Base-by-base conservation (phyloP, 2,888 invertebrate genomes). In the Drosophila bunnanda region DNA sequence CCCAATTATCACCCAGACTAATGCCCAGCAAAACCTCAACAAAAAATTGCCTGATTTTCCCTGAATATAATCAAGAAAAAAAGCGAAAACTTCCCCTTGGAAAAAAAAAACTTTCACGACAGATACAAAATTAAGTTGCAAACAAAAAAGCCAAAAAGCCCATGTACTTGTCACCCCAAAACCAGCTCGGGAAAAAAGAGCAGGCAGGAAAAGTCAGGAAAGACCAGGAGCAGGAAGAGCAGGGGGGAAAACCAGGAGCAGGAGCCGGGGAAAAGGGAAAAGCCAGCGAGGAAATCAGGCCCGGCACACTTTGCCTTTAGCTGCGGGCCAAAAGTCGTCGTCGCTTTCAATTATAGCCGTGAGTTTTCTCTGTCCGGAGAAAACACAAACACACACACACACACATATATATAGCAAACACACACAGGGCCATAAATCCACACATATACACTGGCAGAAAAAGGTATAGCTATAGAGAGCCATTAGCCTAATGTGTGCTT, bases 401-500 rank as follows among this genome's bases (percentile, higher is more conserved):
- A 8, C 41, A 41, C 20, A 41, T 12, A 20, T 5, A 41, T 15
- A 15, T 50, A 46, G 25, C 44, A 25, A 28, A n/a, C 50, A 52
- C 38, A 55, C n/a, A 36, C 55, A n/a, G 57, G 54, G 28, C 62
- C n/a, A 36, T 46, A 38, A 61, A 68, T 20, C 30, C 59, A 61
- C 50, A 50, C 39, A 59, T 41, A 70, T 46, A 61, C 36, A 66
- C 48, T 56, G 52, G 34, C 60, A 54, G 32, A 60, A 44, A 55
- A 41, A 56, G 10, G 34, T n/a, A 52, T 20, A 55, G 30, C n/a
- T 38, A 50, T 28, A 41, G 36, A 80, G 46, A 79, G 62, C 89
- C 86, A 87, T 87, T 87, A 87, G 84, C 87, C 77, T 89, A 90
- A 89, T 88, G 89, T 86, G 82, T 78, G 84, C 78, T 86, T 86